phyloP scores from a whole-genome alignment of 2,797 vertebrate genomes.

The Sebastes umbrosus region DNA sequence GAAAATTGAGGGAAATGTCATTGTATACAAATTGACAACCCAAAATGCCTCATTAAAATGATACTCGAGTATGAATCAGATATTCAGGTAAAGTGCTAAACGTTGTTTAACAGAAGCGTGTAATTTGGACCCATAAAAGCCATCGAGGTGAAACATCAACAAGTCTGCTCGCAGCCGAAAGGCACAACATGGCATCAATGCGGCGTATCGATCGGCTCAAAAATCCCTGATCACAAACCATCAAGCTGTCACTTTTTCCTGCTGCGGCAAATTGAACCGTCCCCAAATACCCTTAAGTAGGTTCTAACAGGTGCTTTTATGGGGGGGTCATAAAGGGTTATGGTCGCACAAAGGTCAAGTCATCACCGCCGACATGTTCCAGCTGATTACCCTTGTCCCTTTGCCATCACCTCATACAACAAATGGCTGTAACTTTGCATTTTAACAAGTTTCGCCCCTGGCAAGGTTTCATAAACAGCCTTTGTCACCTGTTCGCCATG shows the following conservation, averaged over 20 bases:
- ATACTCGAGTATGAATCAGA: background rate
- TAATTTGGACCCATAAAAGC: background rate
- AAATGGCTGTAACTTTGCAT: constrained; percentile 61
- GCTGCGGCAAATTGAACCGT: background rate
- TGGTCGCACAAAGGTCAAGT: constrained; percentile 49
- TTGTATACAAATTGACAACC: background rate
- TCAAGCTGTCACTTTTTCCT: constrained; percentile 30
- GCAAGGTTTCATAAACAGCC: constrained; percentile 60
- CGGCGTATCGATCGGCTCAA: constrained; percentile 36
- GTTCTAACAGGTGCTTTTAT: constrained; percentile 44
- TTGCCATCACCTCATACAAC: constrained; percentile 44
- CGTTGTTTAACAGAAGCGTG: background rate
- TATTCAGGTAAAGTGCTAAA: background rate
- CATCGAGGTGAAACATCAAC: constrained; percentile 18
- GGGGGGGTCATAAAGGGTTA: constrained; percentile 40
- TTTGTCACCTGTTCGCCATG: constrained; percentile 48
- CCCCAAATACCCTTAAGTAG: constrained; percentile 28
- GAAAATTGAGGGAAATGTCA: background rate
- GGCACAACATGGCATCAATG: constrained; percentile 5
- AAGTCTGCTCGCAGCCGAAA: constrained; percentile 7
- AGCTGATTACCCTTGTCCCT: constrained; percentile 59
- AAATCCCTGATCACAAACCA: constrained; percentile 40
- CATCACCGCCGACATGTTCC: constrained; percentile 8
- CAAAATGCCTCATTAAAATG: constrained; percentile 1
- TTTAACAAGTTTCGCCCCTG: constrained; percentile 67